Base-by-base conservation (phyloP, 2,113 vertebrate species). In the Notarius lentiginosus region DNA sequence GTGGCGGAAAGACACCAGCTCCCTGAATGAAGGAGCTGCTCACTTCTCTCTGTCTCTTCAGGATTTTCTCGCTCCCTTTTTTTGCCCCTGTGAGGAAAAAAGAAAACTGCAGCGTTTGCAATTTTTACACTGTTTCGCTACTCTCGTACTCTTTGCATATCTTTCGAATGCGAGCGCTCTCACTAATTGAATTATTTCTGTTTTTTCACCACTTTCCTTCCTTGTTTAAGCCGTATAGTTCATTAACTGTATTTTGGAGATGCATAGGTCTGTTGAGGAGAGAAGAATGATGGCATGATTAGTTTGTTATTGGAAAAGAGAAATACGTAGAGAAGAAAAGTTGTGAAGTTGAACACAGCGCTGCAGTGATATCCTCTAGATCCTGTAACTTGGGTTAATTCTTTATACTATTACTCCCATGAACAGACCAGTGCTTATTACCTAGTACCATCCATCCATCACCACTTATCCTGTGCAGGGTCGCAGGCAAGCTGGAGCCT, bases 111-210 rank as follows among this genome's bases (percentile, higher is more conserved):
- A 94, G 91, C 90, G 92, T 93, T 91, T 93, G 92, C 92, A 91
- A 61, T 92, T 93, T 93, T 93, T 89, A 61, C 84, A 61, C 87
- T 83, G 79, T 90, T 91, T 90, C 92, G 89, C 91, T 91, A 87
- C 86, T 87, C 91, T 91, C 90, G 89, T 92, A 93, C 93, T 94
- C 92, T 93, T 93, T 93, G 92, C 92, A 85, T 91, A 92, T 93
- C 93, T 93, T 90, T 93, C 93, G 93, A 91, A 93, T 91, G 30
- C 90, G 90, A 92, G 89, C 91, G 92, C 90, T 93, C 90, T 91
- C 90, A 91, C 92, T 94, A 94, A 95, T 95, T 95, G 93, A 92
- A 92, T 94, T 91, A 94, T 92, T 91, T 87, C 83, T 82, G 22
- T 30, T 77, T 80, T 65, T 68, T 58, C 76, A 12, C 18, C 20